Percentiles rank a stretch among this genome's conserved stretches.
phyloP scores from a whole-genome alignment of 2,113 vertebrate genomes.

The Cranoglanis bouderius region DNA sequence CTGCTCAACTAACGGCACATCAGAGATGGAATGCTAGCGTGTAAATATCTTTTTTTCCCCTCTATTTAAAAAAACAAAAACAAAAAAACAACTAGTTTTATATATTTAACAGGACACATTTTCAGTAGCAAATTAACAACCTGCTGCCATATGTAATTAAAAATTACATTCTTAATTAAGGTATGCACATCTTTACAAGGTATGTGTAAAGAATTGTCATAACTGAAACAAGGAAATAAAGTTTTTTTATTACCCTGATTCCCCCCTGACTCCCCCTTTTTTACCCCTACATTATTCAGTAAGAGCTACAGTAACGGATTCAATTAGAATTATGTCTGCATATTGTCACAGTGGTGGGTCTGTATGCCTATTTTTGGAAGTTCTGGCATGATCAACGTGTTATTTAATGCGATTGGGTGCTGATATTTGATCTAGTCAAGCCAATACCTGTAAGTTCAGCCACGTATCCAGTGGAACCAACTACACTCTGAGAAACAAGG shows the following conservation, averaged over 20 bases:
- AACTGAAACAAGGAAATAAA: slow-evolving; percentile 1
- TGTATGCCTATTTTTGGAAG: neutral
- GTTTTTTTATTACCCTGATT: neutral
- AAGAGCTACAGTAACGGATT: neutral
- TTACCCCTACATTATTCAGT: neutral
- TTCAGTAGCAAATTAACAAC: neutral
- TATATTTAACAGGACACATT: slow-evolving; percentile 12
- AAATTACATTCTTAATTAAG: neutral
- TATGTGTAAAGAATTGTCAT: slow-evolving; percentile 20
- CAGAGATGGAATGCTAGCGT: neutral
- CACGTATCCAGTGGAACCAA: neutral
- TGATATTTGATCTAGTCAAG: neutral
- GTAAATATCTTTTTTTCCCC: neutral
- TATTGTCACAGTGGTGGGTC: neutral
- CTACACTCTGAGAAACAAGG: neutral
- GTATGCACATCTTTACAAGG: neutral
- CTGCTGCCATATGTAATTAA: neutral
- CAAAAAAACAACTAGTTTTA: slow-evolving; percentile 1
- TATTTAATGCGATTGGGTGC: neutral
- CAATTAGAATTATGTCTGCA: neutral
- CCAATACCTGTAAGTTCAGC: neutral
- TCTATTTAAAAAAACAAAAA: neutral
- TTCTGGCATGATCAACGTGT: neutral
- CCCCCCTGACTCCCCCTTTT: neutral
- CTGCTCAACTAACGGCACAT: slow-evolving; percentile 4